phyloP scores from a whole-genome alignment of 2,888 invertebrate species.

The Aporophyla lueneburgensis region DNA sequence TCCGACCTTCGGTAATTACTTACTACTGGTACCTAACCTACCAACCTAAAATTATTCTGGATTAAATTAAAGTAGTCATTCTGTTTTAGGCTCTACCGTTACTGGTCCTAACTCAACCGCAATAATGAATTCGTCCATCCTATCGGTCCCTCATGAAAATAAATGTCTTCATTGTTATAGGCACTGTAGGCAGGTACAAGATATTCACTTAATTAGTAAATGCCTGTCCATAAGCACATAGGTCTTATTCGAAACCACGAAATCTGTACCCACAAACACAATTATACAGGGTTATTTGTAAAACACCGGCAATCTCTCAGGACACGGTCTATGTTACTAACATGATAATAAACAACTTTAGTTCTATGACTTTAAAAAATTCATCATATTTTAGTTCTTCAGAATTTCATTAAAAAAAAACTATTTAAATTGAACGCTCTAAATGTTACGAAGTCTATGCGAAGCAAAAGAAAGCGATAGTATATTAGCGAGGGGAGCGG shows the following conservation, averaged over 20 bases:
- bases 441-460: too few species aligned
- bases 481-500: too few species aligned
- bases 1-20: background rate
- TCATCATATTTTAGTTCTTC: too few species aligned
- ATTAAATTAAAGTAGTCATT: conserved; percentile 11
- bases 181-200: background rate
- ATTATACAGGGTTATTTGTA: too few species aligned
- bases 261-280: too few species aligned
- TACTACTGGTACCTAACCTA: background rate
- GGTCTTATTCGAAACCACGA: background rate
- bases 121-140: conserved; percentile 2
- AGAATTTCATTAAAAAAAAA: too few species aligned
- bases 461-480: too few species aligned
- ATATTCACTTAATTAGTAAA: background rate
- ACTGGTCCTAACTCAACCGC: conserved; percentile 7
- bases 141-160: background rate
- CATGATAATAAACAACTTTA: too few species aligned
- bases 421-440: too few species aligned
- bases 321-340: too few species aligned
- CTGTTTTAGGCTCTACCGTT: conserved; percentile 3
- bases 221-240: background rate
- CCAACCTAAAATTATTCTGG: conserved; percentile 5
- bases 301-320: too few species aligned
- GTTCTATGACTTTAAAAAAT: too few species aligned
- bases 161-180: background rate